These are phyloP conservation scores for Ailuropoda melanoleuca DNA, from an alignment of 2,113 vertebrate genomes.

Conservation along the genomic window DNA sequence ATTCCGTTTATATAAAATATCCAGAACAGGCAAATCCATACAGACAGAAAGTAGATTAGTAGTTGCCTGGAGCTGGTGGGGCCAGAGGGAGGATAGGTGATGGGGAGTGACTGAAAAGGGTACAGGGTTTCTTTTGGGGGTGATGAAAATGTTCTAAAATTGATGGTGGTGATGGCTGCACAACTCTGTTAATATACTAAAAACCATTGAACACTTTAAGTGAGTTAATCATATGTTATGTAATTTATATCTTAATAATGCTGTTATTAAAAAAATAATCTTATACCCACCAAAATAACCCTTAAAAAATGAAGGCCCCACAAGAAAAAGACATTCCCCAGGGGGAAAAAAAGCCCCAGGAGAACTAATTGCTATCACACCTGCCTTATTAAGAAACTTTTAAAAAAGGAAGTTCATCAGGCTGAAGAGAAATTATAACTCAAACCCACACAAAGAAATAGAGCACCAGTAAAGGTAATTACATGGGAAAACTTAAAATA, in stretches of 20 bases:
- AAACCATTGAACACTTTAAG: not conserved
- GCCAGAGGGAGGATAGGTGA: not conserved
- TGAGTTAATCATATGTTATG: not conserved
- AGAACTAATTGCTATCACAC: not conserved
- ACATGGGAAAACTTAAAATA: constrained; percentile 21
- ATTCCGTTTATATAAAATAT: constrained; percentile 7
- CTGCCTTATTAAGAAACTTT: not conserved
- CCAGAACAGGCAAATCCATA: not conserved
- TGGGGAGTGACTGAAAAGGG: not conserved
- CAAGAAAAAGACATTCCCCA: not conserved
- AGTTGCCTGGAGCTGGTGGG: not conserved
- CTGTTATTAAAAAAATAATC: constrained; percentile 23
- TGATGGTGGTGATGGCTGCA: not conserved
- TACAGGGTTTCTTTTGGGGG: not conserved
- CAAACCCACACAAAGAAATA: not conserved
- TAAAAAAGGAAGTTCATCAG: not conserved
- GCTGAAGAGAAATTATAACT: constrained; percentile 9
- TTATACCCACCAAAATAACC: not conserved
- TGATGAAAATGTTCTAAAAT: not conserved
- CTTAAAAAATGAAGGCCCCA: not conserved
- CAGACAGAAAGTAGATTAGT: not conserved
- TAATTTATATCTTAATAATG: constrained; percentile 3
- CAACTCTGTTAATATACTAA: constrained; percentile 9
- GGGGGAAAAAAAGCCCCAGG: not conserved
- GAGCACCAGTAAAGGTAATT: not conserved